Evolutionary conservation across 2,113 vertebrate genomes (phyloP), one percentile per base, ranked within the genome.

Genomic region (Vidua macroura): DNA sequence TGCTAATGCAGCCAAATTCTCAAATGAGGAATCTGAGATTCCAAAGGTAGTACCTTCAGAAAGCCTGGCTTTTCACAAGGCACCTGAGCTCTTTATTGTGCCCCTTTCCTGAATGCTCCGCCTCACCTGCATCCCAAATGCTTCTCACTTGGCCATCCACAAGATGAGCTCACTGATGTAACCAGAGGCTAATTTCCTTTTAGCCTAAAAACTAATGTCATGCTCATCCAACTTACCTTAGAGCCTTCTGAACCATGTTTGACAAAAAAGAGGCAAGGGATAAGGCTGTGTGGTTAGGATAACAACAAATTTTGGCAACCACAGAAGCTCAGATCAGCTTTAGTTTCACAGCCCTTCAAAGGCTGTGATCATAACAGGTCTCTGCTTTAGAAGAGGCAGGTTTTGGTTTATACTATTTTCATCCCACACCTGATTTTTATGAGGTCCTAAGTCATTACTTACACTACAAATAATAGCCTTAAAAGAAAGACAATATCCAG

Each of bases 41-140:
- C 59, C 35, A n/a, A 41, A 51, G 55, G 56, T 7, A 73, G 49
- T 58, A 21, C 11, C 5, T 6, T 7, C 53, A 48, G 44, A 4
- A 39, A 64, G 25, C 6, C 39, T 17, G 8, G 15, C 1, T 5
- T 48, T 70, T 46, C 30, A 22, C 0, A 0, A 39, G 51, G 33
- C 18, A 24, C 8, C 33, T 2, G 0, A 2, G 25, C 4, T 17
- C 35, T 55, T 66, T 44, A 31, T 35, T 44, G 33, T 48, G 17
- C 39, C 39, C 28, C 18, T 63, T 60, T 27, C 35, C 30, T 8
- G 5, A 7, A 27, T 0, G 1, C 20, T 46, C 46, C 55, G 2
- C 25, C 28, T 66, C 33, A 39, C 17, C 43, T 12, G 23, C 16
- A 43, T 28, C 35, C 52, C 27, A 5, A 77, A 19, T 18, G 53